phyloP scores from a whole-genome alignment of 2,113 vertebrate species.

The Heterotilapia buettikoferi region DNA sequence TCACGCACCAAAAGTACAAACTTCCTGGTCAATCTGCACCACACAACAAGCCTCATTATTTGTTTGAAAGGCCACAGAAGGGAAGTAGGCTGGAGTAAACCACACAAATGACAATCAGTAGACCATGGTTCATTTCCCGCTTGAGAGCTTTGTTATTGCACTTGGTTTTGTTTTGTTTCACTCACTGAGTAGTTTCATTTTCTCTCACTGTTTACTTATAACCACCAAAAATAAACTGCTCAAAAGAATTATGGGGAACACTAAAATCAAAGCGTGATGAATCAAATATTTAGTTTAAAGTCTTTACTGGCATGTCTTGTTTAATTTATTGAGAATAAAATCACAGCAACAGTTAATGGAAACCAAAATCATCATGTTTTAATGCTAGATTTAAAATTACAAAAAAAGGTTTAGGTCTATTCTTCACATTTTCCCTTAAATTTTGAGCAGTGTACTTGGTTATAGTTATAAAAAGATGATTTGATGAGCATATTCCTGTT shows the following conservation, averaged over 20 bases:
- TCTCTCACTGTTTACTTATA: not conserved
- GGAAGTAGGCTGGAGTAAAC: not conserved
- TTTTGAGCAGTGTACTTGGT: not conserved
- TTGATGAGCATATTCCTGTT: not conserved
- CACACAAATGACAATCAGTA: not conserved
- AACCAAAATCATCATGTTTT: not conserved
- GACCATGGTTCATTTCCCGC: not conserved
- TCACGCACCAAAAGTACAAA: not conserved
- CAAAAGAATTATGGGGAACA: not conserved
- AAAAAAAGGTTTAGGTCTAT: not conserved
- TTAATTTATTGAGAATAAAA: not conserved
- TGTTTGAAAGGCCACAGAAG: not conserved
- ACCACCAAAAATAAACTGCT: not conserved
- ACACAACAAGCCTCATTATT: not conserved
- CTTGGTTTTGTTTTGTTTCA: not conserved
- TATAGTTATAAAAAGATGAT: not conserved
- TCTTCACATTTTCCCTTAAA: not conserved
- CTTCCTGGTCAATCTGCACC: not conserved
- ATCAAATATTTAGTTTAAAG: not conserved
- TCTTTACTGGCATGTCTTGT: not conserved
- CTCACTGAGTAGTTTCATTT: not conserved
- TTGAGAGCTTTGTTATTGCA: not conserved
- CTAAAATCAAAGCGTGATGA: not conserved
- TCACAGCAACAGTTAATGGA: not conserved
- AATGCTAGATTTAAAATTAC: not conserved